A percentile compares a stretch with the other conserved stretches of the same genome.
Evolutionary conservation across 2,888 invertebrate genomes (phyloP).

Genomic region (Cerastis rubricosa): DNA sequence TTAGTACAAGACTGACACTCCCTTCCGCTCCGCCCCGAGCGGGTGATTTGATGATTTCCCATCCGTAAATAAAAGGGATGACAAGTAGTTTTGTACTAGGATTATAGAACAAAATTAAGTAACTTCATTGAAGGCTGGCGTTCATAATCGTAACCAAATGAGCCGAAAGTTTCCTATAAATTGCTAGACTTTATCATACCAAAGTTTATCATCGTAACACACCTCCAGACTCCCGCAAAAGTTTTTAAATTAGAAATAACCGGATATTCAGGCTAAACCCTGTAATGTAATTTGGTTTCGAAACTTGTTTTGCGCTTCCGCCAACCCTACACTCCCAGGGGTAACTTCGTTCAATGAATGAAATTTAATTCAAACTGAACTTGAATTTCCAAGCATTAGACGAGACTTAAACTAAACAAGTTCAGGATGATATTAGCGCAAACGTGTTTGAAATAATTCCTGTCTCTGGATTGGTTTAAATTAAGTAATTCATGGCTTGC

Average conservation of each 20-base stretch:
- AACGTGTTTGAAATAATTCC: constrained; percentile 57
- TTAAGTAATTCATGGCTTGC: constrained; percentile 37
- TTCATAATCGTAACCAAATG: neutral
- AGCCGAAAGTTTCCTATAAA: neutral
- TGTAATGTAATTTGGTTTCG: constrained; percentile 4
- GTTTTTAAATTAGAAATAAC: constrained; percentile 23
- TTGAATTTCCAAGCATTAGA: constrained; percentile 46
- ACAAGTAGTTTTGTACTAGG: neutral
- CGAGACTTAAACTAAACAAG: constrained; percentile 40
- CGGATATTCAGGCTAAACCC: neutral
- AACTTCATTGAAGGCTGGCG: neutral
- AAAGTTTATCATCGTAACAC: neutral
- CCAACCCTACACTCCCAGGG: constrained; percentile 39
- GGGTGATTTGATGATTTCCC: no score
- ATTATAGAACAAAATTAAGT: no score
- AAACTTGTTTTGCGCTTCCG: constrained; percentile 33
- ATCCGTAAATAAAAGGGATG: constrained; percentile 9
- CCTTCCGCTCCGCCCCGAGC: no score
- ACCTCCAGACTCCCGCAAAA: neutral
- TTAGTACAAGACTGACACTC: no score
- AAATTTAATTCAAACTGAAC: constrained; percentile 55
- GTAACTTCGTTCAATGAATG: constrained; percentile 51
- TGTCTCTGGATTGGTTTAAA: constrained; percentile 41
- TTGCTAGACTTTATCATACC: neutral
- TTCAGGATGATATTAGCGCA: constrained; percentile 42